Evolutionary conservation across 2,888 invertebrate species (phyloP).

Genomic region (Nemurella pictetii): DNA sequence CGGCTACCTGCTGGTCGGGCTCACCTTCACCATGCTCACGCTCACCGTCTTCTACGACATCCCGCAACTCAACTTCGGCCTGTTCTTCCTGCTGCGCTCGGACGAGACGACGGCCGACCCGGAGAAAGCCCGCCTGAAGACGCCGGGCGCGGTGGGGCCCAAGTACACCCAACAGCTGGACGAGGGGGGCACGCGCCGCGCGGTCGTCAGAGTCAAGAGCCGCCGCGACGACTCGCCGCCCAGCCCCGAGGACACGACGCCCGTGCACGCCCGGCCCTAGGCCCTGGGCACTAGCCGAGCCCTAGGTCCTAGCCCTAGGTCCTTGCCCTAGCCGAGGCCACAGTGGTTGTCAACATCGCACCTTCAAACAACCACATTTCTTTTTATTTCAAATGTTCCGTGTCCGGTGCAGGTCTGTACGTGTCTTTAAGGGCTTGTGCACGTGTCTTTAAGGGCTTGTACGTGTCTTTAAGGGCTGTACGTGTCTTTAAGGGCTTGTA

Average conservation of each 20-base stretch:
- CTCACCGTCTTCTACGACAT: constrained; percentile 86
- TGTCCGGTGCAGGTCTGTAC: no score
- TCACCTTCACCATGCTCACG: constrained; percentile 82
- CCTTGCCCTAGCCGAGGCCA: neutral
- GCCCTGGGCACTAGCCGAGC: neutral
- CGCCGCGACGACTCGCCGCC: constrained; percentile 70
- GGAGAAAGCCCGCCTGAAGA: constrained; percentile 68
- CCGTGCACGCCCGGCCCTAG: constrained; percentile 58
- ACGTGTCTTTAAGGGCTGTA: no score
- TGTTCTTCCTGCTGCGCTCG: constrained; percentile 69
- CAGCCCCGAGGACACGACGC: constrained; percentile 70
- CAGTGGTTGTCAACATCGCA: neutral
- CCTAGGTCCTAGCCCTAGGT: neutral
- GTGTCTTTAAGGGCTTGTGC: no score
- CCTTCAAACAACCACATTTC: neutral
- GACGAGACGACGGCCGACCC: constrained; percentile 62
- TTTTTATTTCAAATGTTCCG: no score
- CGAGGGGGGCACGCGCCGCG: constrained; percentile 54
- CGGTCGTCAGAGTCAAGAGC: constrained; percentile 67
- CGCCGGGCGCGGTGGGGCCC: constrained; percentile 54
- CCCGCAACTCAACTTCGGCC: constrained; percentile 82
- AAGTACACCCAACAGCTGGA: constrained; percentile 56
- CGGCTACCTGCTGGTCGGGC: constrained; percentile 75
- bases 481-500: no score
- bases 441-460: no score